Base-by-base conservation (phyloP, 2,113 vertebrate genomes). In the Pteronura brasiliensis region DNA sequence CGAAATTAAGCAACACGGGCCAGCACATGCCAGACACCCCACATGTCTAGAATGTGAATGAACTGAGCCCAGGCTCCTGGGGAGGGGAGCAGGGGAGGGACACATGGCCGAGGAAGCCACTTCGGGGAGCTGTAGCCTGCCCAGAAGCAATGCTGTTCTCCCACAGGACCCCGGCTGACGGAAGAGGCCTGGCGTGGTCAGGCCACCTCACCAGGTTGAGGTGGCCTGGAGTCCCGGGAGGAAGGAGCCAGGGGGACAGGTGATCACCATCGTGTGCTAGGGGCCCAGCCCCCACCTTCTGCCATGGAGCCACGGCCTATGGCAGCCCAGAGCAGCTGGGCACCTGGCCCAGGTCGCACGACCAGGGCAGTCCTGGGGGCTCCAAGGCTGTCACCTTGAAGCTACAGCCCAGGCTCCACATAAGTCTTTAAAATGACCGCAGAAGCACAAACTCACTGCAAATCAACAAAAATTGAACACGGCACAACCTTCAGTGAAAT, bases 281-380 rank as follows among this genome's bases (percentile, higher is more conserved):
- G 72, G 72, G 39, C 39, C 42, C 14, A 17, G 87, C 87, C 20
- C 14, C 57, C 25, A 44, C 42, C 72, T 11, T 42, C 27, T 0
- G 7, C 52, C n/a, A 82, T 0, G 0, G 55, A 36, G 4, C 13
- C 6, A 36, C 12, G 2, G 49, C 49, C 21, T 36, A 6, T 1
- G 34, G 34, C 34, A 3, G 77, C 79, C 59, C 29, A 36, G 44
- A 74, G 59, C 67, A 63, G 49, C 25, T 29, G 13, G 42, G 63
- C 31, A 25, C n/a, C 20, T 87, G 81, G 36, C 15, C 21, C 27
- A 7, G 44, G 27, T 49, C 49, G 52, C 61, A 74, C 31, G 8
- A 57, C 47, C 18, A 21, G 9, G 34, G 31, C 6, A 6, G n/a
- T 72, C 13, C 44, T 79, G 55, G 81, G 29, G 34, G 21, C 44